Conservation (phyloP, 2,888 invertebrate genomes). For the Pemphredon lugubris region DNA sequence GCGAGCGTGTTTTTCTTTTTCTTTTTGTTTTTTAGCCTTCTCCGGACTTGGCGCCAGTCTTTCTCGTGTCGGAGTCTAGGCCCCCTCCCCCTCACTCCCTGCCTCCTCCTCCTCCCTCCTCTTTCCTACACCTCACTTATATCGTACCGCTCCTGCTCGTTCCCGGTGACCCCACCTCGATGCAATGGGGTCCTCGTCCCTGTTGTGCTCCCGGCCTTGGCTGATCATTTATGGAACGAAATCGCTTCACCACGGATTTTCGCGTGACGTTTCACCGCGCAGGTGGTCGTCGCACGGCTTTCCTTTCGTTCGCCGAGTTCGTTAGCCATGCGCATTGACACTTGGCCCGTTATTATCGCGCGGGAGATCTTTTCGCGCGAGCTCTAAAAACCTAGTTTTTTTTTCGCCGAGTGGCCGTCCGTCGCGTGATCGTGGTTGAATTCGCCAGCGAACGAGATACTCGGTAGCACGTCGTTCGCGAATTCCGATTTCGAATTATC, state of each 20-base stretch:
- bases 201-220: slow-evolving; percentile 49
- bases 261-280: slow-evolving; percentile 29
- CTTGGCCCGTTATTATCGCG: slow-evolving; percentile 43
- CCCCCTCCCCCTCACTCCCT: slow-evolving; percentile 33
- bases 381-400: slow-evolving; percentile 59
- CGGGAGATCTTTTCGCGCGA: slow-evolving; percentile 41
- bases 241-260: slow-evolving; percentile 45
- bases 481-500: too few species aligned
- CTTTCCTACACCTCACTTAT: slow-evolving; percentile 2
- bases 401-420: slow-evolving; percentile 29
- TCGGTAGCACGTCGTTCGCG: too few species aligned
- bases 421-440: too few species aligned
- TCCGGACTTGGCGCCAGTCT: slow-evolving; percentile 44
- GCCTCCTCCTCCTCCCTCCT: slow-evolving; percentile 17
- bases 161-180: slow-evolving; percentile 46
- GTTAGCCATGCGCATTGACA: slow-evolving; percentile 49
- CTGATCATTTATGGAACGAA: slow-evolving; percentile 60
- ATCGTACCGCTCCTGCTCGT: too few species aligned
- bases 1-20: too few species aligned
- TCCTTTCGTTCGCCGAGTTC: slow-evolving; percentile 42
- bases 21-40: slow-evolving; percentile 1
- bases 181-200: slow-evolving; percentile 19
- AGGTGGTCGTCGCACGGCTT: slow-evolving; percentile 58
- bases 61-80: slow-evolving; percentile 32
- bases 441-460: too few species aligned